Evolutionary conservation across 2,797 vertebrate species (phyloP).

Genomic region (Chaenodraco wilsoni): DNA sequence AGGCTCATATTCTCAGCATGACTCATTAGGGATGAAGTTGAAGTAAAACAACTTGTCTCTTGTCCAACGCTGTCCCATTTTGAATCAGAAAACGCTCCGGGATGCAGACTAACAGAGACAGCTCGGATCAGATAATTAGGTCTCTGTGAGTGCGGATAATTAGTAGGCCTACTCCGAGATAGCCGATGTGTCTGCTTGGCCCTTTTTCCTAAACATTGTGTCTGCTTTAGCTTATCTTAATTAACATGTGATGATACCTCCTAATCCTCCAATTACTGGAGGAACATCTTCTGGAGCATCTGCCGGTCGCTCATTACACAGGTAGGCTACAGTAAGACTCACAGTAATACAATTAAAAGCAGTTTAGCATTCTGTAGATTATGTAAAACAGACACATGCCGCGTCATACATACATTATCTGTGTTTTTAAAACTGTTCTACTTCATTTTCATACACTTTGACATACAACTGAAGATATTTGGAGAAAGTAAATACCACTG

Average conservation of each 20-base stretch:
- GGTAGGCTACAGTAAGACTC: slow-evolving; percentile 43
- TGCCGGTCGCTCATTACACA: slow-evolving; percentile 58
- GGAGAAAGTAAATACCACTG: background rate
- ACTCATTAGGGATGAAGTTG: background rate
- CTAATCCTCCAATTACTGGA: slow-evolving; percentile 71
- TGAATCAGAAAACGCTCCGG: slow-evolving; percentile 19
- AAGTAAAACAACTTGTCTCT: slow-evolving; percentile 22
- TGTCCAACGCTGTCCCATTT: background rate
- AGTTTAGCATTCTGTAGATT: slow-evolving; percentile 48
- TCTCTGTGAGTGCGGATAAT: slow-evolving; percentile 52
- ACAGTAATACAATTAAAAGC: slow-evolving; percentile 58
- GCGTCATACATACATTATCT: background rate
- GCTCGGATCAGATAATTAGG: slow-evolving; percentile 51
- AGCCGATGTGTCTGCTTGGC: slow-evolving; percentile 52
- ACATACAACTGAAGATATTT: background rate
- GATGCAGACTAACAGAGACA: slow-evolving; percentile 34
- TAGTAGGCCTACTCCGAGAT: slow-evolving; percentile 40
- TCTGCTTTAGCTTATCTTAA: slow-evolving; percentile 77
- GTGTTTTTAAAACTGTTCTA: background rate
- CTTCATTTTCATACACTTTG: background rate
- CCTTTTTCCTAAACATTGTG: slow-evolving; percentile 53
- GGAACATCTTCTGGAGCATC: slow-evolving; percentile 68
- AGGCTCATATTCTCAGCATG: slow-evolving; percentile 26
- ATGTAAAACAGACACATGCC: background rate
- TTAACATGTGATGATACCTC: slow-evolving; percentile 69